Evolutionary conservation across 1,140 invertebrate genomes (phyloP).

Genomic region (Apis laboriosa): DNA sequence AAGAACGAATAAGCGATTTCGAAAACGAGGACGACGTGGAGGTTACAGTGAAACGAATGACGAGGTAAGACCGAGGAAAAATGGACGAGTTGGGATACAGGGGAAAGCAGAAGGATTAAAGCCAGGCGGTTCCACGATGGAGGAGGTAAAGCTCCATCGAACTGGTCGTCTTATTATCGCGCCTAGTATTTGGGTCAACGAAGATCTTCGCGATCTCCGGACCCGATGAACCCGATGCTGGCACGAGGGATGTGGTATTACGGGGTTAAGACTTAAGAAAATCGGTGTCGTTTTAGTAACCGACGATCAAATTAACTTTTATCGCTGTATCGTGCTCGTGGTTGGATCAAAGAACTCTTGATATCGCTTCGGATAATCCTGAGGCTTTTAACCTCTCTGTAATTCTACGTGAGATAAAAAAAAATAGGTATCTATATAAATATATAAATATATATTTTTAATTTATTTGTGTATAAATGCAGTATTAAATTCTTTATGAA

Average conservation of each 20-base stretch:
- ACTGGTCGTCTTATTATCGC: conserved; percentile 29
- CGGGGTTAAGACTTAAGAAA: not conserved
- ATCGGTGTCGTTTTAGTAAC: not conserved
- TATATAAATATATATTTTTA: too few relatives aligned
- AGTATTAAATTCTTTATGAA: too few relatives aligned
- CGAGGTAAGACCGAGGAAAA: conserved; percentile 32
- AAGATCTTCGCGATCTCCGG: not conserved
- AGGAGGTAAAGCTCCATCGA: not conserved
- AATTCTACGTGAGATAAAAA: not conserved
- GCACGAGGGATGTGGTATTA: not conserved
- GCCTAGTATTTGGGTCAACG: conserved; percentile 41
- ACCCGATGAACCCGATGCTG: not conserved
- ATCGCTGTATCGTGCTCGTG: not conserved
- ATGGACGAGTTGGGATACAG: conserved; percentile 4
- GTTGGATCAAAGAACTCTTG: not conserved
- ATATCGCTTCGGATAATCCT: not conserved
- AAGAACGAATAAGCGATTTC: not conserved
- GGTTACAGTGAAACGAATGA: conserved; percentile 11
- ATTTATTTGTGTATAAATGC: too few relatives aligned
- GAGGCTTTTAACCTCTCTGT: too few relatives aligned
- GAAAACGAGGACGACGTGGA: not conserved
- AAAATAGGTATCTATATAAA: too few relatives aligned
- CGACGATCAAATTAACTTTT: not conserved
- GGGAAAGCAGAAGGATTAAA: conserved; percentile 32
- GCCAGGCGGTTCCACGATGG: not conserved